Conservation (phyloP, 1,140 invertebrate genomes). For the Dufourea novaeangliae region DNA sequence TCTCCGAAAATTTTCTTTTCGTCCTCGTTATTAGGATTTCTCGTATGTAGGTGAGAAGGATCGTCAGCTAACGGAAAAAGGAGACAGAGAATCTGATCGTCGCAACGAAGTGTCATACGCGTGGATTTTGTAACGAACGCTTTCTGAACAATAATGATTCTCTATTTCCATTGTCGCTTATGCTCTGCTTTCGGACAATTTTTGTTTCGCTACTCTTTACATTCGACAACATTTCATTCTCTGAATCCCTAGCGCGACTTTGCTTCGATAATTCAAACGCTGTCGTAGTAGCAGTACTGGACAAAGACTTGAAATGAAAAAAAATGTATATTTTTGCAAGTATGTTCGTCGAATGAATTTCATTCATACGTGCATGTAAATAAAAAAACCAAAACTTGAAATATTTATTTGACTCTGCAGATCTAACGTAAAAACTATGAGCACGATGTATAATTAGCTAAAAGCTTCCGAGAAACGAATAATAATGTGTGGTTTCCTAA, state of each 20-base stretch:
- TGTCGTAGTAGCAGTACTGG: not conserved
- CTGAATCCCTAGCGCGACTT: not conserved
- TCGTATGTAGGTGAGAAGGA: not conserved
- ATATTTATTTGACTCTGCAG: not conserved
- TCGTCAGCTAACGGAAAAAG: not conserved
- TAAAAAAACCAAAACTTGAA: not conserved
- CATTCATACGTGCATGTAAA: not conserved
- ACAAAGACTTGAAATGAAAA: not conserved
- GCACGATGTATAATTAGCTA: not conserved
- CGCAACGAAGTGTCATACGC: not conserved
- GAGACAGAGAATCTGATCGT: not conserved
- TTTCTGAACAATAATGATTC: not conserved
- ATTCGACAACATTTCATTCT: not conserved
- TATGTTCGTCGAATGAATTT: no score
- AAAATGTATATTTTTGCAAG: no score
- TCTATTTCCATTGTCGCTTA: not conserved
- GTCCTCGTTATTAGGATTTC: not conserved
- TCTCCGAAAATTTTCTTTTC: not conserved
- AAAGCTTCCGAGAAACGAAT: not conserved
- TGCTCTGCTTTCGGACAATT: not conserved
- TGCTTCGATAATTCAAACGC: not conserved
- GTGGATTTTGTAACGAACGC: not conserved
- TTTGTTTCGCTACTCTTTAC: not conserved
- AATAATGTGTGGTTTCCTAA: not conserved
- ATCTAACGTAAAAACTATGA: not conserved